A percentile compares a stretch with the other conserved stretches of the same genome.
Evolutionary conservation across 2,797 vertebrate genomes (phyloP).

Genomic region (Enteromius mattozi): DNA sequence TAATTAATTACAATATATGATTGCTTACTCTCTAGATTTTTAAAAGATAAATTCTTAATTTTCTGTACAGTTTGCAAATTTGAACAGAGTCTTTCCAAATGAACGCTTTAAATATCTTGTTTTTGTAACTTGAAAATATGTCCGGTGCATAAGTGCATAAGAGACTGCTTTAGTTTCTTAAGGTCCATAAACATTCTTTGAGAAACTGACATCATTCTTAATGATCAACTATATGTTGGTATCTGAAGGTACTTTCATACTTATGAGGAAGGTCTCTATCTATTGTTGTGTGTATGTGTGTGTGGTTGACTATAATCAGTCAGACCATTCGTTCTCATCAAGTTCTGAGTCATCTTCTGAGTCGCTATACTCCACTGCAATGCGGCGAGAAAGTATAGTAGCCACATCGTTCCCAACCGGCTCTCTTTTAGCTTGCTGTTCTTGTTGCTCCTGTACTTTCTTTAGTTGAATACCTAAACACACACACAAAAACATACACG

Average conservation of each 20-base stretch:
- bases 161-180: background rate
- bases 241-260: background rate
- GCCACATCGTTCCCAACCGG: slow-evolving; percentile 92
- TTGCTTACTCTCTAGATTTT: background rate
- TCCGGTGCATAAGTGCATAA: background rate
- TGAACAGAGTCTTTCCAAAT: background rate
- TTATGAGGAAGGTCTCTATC: background rate
- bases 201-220: background rate
- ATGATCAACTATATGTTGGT: background rate
- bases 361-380: slow-evolving; percentile 94
- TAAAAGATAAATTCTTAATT: background rate
- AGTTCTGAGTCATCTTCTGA: slow-evolving; percentile 94
- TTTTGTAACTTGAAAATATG: background rate
- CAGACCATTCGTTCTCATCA: slow-evolving; percentile 94
- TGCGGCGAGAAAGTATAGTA: slow-evolving; percentile 93
- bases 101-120: background rate
- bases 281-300: background rate
- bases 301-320: slow-evolving; percentile 72
- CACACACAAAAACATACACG: slow-evolving; percentile 43
- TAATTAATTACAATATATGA: background rate
- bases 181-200: background rate
- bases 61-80: background rate
- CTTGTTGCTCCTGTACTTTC: slow-evolving; percentile 94
- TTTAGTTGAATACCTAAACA: slow-evolving; percentile 91
- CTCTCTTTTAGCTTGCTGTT: slow-evolving; percentile 90